Base-by-base conservation (phyloP, 1,140 invertebrate genomes). In the Onthophagus taurus region DNA sequence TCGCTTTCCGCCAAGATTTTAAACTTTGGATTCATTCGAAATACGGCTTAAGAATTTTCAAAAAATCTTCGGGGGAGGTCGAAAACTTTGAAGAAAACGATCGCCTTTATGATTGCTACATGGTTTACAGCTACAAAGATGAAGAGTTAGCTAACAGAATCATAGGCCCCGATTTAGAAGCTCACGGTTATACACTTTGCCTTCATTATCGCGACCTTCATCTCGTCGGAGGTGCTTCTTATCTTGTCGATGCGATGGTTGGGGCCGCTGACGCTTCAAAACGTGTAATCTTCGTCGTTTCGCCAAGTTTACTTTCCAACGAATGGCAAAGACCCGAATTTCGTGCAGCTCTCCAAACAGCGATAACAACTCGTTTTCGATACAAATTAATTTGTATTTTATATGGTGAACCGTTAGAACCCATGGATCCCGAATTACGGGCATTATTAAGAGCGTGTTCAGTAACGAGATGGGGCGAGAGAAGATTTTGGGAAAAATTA, bases 401-500 rank as follows among this genome's bases (percentile, higher is more conserved):
- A 36, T 60, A 71, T 42, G 75, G 72, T 59, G 80, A 80, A 46
- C 74, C 74, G 19, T 51, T 73, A 13, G 72, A 76, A 12, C 70
- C 78, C 9, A 75, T 84, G 31, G 88, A 91, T 59, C 79, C 85
- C 9, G 86, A 92, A 57, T 66, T 92, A 29, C 78, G 86, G 58
- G 72, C 86, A 26, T 77, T 89, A 41, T 71, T 92, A 9, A 83
- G 88, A 58, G 86, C 83, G 44, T 87, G 83, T 70, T 84, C 84
- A 26, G 83, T 85, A 47, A 81, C 91, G 18, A 74, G 82, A 57
- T 89, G 85, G 84, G 83, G 84, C 39, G 86, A 89, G 54, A 83
- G 80, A 53, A 75, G 83, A 55, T 91, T 91, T 71, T 89, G 86
- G 87, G 84, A 89, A 56, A 91, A 91, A 66, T 71, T 93, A 51